Evolutionary conservation across 2,888 invertebrate genomes (phyloP).

Genomic region (Harpalus rubripes): DNA sequence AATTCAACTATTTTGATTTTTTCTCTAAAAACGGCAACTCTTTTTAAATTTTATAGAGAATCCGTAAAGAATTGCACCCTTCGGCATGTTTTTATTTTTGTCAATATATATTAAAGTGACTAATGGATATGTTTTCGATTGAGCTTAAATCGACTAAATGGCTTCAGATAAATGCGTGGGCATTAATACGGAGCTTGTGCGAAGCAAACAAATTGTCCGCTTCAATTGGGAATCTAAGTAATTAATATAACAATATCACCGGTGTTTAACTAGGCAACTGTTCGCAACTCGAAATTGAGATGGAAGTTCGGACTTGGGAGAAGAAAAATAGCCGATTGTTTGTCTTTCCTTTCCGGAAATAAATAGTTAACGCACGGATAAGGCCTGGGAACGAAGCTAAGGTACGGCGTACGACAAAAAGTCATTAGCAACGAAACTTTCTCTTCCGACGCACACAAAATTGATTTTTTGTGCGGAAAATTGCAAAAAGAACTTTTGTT

Average conservation of each 20-base stretch:
- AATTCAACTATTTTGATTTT: no score
- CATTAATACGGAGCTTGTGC: constrained; percentile 25
- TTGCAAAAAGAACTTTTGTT: constrained; percentile 35
- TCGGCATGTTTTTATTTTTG: background rate
- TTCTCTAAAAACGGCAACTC: no score
- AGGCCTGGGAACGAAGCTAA: constrained; percentile 37
- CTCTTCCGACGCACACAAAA: constrained; percentile 1
- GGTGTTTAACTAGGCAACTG: constrained; percentile 55
- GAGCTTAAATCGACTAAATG: constrained; percentile 24
- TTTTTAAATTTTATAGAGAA: no score
- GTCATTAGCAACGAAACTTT: constrained; percentile 52
- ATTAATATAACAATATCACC: constrained; percentile 62
- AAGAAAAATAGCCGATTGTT: constrained; percentile 66
- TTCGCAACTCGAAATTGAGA: constrained; percentile 60
- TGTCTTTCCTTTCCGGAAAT: constrained; percentile 64
- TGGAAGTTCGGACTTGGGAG: constrained; percentile 43
- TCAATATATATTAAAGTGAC: background rate
- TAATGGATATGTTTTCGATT: constrained; percentile 11
- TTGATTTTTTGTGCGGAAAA: constrained; percentile 51
- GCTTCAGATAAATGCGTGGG: constrained; percentile 9
- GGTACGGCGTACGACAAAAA: constrained; percentile 57
- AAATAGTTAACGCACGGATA: constrained; percentile 64
- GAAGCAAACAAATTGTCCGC: constrained; percentile 59
- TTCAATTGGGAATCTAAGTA: constrained; percentile 60
- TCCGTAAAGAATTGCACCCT: no score